A percentile compares a stretch with the other conserved stretches of the same genome.
phyloP scores from a whole-genome alignment of 2,797 vertebrate species.

The Oryzias dopingdopingensis region DNA sequence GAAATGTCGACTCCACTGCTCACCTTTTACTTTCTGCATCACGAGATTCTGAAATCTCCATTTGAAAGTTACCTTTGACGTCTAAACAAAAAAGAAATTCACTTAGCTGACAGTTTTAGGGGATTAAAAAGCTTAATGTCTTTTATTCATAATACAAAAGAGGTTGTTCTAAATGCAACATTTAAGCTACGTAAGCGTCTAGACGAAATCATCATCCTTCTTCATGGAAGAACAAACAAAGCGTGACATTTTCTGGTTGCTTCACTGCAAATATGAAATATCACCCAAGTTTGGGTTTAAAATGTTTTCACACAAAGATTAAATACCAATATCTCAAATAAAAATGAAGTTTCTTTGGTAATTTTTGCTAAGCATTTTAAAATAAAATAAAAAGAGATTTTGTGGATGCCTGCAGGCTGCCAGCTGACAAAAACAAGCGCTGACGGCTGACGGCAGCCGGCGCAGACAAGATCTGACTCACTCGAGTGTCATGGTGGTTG shows the following conservation, averaged over 20 bases:
- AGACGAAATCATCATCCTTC: no score
- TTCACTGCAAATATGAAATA: background rate
- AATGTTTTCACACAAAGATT: background rate
- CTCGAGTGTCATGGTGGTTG: background rate
- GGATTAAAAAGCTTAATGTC: no score
- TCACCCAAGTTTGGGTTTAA: background rate
- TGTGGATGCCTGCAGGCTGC: background rate
- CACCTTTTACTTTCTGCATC: no score
- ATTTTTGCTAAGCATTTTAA: background rate
- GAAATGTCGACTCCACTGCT: no score
- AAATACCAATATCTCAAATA: background rate
- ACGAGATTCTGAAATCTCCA: no score
- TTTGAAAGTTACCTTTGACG: no score
- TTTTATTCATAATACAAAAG: background rate
- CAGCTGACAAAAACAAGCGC: conserved; percentile 1
- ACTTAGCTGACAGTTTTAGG: no score
- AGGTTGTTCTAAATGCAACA: background rate
- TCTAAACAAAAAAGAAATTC: no score
- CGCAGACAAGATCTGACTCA: conserved; percentile 11
- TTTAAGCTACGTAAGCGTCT: background rate
- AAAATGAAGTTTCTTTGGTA: no score
- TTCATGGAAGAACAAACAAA: background rate
- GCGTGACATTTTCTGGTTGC: background rate
- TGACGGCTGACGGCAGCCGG: conserved; percentile 11
- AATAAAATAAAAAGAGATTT: background rate